Evolutionary conservation across 1,140 invertebrate genomes (phyloP).

Genomic region (Arctopsyche grandis): DNA sequence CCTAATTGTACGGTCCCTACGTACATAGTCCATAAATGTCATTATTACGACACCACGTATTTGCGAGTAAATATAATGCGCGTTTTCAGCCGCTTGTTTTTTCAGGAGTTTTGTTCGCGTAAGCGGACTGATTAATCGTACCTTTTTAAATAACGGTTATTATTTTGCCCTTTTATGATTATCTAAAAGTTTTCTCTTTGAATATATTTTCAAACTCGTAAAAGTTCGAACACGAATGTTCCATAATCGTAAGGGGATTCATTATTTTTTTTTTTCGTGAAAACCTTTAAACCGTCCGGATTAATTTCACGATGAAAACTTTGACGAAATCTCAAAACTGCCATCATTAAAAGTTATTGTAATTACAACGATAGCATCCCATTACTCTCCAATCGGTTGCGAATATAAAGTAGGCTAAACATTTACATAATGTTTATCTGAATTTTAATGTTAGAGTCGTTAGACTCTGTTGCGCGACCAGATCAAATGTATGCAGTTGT

Average conservation of each 20-base stretch:
- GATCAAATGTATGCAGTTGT: too few relatives aligned
- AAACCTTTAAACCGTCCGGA: constrained; percentile 43
- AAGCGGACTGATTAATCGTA: background rate
- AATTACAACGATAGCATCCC: constrained; percentile 49
- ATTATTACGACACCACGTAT: constrained; percentile 23
- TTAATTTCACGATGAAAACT: constrained; percentile 49
- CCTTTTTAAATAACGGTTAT: constrained; percentile 7
- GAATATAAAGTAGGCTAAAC: background rate
- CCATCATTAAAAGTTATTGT: constrained; percentile 51
- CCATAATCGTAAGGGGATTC: constrained; percentile 52
- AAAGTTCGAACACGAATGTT: constrained; percentile 49
- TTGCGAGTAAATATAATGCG: constrained; percentile 4
- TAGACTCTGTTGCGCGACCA: too few relatives aligned
- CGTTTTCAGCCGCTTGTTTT: background rate
- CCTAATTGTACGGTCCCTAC: constrained; percentile 25
- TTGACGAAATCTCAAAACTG: constrained; percentile 48
- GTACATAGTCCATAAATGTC: constrained; percentile 28
- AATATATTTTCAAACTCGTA: constrained; percentile 33
- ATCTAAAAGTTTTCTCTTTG: constrained; percentile 20
- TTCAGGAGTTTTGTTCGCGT: background rate
- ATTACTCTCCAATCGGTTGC: constrained; percentile 11
- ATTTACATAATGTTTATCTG: too few relatives aligned
- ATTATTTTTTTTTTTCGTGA: constrained; percentile 48
- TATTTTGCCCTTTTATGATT: background rate
- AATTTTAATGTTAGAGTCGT: too few relatives aligned